Base-by-base conservation (phyloP, 2,888 invertebrate genomes). In the Nysson spinosus region DNA sequence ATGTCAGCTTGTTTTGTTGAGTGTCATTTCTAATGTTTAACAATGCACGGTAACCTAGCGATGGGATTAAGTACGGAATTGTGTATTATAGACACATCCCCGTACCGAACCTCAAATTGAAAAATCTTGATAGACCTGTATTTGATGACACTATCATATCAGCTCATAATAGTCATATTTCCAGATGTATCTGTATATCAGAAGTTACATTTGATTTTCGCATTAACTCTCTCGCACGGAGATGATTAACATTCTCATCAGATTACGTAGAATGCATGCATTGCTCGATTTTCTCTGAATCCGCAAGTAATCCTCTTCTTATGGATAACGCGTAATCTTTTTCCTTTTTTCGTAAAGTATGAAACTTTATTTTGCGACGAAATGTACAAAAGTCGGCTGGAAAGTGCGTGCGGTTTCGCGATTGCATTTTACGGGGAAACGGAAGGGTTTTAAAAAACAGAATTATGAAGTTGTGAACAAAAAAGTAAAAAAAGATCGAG, bases 21-120 rank as follows among this genome's bases (percentile, higher is more conserved):
- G 30, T 56, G 24, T 46, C 46, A 44, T 30, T 54, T 67, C 19
- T 63, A 46, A n/a, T 61, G 35, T 52, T 49, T 62, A 64, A 60
- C 35, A 69, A 68, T 69, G 57, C 58, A 60, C 67, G 54, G 66
- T 76, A 71, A 72, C 65, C 60, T 63, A 65, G 56, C 63, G 52
- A 71, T 63, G 32, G 40, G 35, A 22, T 54, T 42, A 44, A 55
- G 56, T 64, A 57, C 20, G 32, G 42, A 56, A 51, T 40, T 61
- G 24, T 12, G 28, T 50, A 65, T 58, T 57, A 46, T 56, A 63
- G 34, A 51, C 11, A 61, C 9, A 58, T 52, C 40, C 7, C 57
- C 57, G 44, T 57, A 70, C 17, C 12, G 4, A 61, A 62, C 34
- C 24, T 63, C 28, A 77, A 66, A 75, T 71, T 69, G 51, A 20